Percentiles rank a stretch among this genome's conserved stretches.
phyloP scores from a whole-genome alignment of 1,140 invertebrate genomes.

The Caenorhabditis remanei region DNA sequence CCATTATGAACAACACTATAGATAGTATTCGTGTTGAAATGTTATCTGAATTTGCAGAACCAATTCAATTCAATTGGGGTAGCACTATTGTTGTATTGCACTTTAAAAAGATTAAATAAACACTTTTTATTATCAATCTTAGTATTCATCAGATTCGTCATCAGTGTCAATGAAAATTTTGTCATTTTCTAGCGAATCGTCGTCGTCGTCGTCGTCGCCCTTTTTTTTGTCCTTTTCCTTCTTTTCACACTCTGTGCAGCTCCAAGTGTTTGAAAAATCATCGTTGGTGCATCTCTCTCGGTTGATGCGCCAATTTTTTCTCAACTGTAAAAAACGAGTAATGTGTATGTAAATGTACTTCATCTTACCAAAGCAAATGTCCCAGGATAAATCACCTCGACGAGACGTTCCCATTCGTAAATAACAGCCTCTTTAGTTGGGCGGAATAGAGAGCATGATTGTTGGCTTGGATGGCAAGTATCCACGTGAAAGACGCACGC shows the following conservation, averaged over 20 bases:
- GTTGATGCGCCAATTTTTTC: neutral
- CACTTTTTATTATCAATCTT: neutral
- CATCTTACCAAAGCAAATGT: neutral
- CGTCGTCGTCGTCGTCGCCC: too few species aligned
- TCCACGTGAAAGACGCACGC: neutral
- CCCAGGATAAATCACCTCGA: neutral
- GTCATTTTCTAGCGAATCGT: too few species aligned
- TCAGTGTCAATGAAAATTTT: neutral
- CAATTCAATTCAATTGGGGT: conserved; percentile 2
- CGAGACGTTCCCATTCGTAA: neutral
- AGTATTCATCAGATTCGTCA: neutral
- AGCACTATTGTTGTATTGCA: conserved; percentile 24
- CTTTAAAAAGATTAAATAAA: neutral
- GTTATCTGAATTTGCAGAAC: conserved; percentile 10
- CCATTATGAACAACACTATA: conserved; percentile 8
- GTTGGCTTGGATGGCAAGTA: neutral
- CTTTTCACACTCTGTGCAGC: too few species aligned
- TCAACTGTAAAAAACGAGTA: neutral
- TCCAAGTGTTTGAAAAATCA: too few species aligned
- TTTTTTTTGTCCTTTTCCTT: too few species aligned
- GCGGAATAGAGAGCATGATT: neutral
- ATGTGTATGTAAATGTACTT: too few species aligned
- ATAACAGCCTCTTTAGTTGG: neutral
- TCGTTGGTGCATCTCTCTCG: too few species aligned
- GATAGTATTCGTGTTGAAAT: neutral